These are phyloP conservation scores for Cataglyphis cursor DNA, from an alignment of 2,888 invertebrate species.

Conservation along the genomic window DNA sequence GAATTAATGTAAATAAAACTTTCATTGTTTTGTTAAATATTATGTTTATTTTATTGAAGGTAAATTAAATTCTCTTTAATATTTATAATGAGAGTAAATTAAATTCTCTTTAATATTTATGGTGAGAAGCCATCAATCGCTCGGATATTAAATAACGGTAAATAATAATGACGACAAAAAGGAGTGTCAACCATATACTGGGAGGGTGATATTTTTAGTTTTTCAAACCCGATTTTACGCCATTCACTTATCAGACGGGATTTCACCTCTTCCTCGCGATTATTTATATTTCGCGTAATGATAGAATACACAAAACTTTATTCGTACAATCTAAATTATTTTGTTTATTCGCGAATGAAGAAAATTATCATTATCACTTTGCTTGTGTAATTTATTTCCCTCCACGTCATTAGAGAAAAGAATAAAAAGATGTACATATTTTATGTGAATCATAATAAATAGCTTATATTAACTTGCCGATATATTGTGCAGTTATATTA, in stretches of 20 bases:
- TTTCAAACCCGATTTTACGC: slow-evolving; percentile 5
- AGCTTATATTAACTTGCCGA: not conserved
- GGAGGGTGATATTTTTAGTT: slow-evolving; percentile 30
- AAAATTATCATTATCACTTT: not conserved
- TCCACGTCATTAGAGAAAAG: not conserved
- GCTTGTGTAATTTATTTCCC: not conserved
- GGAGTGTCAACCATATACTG: not conserved
- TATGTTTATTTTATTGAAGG: not conserved
- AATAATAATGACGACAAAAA: slow-evolving; percentile 21
- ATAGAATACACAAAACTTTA: not conserved
- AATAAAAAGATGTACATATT: not conserved
- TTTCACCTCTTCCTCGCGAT: not conserved
- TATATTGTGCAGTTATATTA: not conserved
- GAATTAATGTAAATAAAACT: not conserved
- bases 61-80: slow-evolving; percentile 18
- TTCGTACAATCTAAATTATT: not conserved
- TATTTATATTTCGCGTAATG: slow-evolving; percentile 25
- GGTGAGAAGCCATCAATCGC: slow-evolving; percentile 1
- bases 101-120: slow-evolving; percentile 5
- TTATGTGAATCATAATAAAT: not conserved
- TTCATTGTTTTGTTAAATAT: not conserved
- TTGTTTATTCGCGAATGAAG: not conserved
- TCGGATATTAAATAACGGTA: slow-evolving; percentile 34
- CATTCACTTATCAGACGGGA: slow-evolving; percentile 8
- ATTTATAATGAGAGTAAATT: slow-evolving; percentile 21